phyloP scores from a whole-genome alignment of 2,888 invertebrate genomes.

The Diarsia rubi region DNA sequence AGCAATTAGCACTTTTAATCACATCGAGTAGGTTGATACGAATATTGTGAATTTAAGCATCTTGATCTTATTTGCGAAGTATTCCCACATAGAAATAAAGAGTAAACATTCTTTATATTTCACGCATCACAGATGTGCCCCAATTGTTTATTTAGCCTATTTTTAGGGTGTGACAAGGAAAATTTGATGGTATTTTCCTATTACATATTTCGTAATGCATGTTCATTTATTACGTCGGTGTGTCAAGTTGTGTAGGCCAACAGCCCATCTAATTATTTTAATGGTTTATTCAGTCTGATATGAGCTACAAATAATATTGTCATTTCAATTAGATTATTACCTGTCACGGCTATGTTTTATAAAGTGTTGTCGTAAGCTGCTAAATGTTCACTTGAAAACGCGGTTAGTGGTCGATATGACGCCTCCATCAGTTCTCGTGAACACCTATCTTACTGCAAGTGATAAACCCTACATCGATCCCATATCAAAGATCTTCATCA shows the following conservation, averaged over 20 bases:
- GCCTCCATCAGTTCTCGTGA: slow-evolving; percentile 72
- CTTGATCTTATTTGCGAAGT: slow-evolving; percentile 60
- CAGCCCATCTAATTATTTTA: slow-evolving; percentile 57
- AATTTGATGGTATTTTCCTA: slow-evolving; percentile 5
- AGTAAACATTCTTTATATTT: slow-evolving; percentile 30
- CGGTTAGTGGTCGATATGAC: slow-evolving; percentile 64
- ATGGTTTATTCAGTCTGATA: slow-evolving; percentile 51
- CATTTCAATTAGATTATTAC: slow-evolving; percentile 61
- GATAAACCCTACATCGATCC: slow-evolving; percentile 69
- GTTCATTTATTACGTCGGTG: slow-evolving; percentile 42
- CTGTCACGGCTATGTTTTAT: slow-evolving; percentile 51
- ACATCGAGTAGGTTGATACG: slow-evolving; percentile 58
- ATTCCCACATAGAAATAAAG: background rate
- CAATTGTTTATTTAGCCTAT: slow-evolving; percentile 8
- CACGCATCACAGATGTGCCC: slow-evolving; percentile 8
- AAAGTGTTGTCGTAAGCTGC: slow-evolving; percentile 37
- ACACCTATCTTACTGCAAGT: slow-evolving; percentile 71
- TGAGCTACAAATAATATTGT: slow-evolving; percentile 56
- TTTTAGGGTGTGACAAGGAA: slow-evolving; percentile 13
- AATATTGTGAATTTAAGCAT: slow-evolving; percentile 62
- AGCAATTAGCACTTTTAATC: slow-evolving; percentile 62
- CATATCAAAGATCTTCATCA: slow-evolving; percentile 74
- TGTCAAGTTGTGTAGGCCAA: slow-evolving; percentile 36
- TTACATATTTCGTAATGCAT: slow-evolving; percentile 26
- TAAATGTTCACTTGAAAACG: slow-evolving; percentile 39